Evolutionary conservation across 2,797 vertebrate species (phyloP).

Genomic region (Limosa lapponica): DNA sequence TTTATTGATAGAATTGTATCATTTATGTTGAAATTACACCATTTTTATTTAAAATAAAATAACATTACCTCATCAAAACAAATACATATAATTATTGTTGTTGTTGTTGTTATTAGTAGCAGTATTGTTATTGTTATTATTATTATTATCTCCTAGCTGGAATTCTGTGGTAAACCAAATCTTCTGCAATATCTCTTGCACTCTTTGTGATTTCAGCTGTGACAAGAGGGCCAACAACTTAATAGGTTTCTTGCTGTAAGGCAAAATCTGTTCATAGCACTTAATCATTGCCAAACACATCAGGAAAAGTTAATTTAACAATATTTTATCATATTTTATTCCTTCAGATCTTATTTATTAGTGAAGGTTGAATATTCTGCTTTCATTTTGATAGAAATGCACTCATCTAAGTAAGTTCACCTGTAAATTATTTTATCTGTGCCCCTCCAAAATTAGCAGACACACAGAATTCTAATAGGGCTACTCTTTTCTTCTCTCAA

Average conservation of each 20-base stretch:
- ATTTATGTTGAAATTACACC: background rate
- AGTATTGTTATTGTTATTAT: background rate
- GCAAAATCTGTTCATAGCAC: background rate
- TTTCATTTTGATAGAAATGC: background rate
- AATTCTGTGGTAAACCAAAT: background rate
- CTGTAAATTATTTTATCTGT: background rate
- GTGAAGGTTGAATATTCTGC: background rate
- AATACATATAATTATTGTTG: background rate
- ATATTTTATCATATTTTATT: background rate
- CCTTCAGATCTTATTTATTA: background rate
- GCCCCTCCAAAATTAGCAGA: background rate
- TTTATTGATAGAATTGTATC: background rate
- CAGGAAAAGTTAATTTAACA: background rate
- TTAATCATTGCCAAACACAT: background rate
- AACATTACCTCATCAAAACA: background rate
- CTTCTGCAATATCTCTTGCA: background rate
- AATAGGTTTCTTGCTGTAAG: background rate
- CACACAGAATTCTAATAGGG: background rate
- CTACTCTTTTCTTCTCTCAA: background rate
- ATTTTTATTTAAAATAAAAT: background rate
- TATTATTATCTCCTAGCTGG: background rate
- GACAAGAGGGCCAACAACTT: background rate
- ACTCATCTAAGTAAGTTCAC: background rate
- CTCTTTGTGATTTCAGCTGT: background rate
- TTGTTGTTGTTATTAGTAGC: background rate